A percentile compares a stretch with the other conserved stretches of the same genome.
phyloP scores from a whole-genome alignment of 2,888 invertebrate species.

The Caenorhabditis sulstoni region DNA sequence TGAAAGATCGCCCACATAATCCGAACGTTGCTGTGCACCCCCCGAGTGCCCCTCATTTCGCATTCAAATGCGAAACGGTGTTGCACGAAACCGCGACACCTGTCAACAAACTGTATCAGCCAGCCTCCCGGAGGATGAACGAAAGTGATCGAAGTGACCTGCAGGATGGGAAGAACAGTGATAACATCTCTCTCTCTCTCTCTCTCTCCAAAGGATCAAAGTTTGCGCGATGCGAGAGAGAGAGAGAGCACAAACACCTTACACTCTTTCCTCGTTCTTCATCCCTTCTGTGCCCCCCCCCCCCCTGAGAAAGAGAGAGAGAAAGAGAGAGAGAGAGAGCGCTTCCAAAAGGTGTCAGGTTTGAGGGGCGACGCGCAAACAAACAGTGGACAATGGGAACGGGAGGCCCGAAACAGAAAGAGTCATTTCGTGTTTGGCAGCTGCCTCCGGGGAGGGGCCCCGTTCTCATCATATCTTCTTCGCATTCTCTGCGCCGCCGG shows the following conservation, averaged over 20 bases:
- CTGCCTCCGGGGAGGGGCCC: too few species aligned
- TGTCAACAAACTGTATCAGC: too few species aligned
- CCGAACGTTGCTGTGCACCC: too few species aligned
- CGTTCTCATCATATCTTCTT: too few species aligned
- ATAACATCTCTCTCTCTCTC: neutral
- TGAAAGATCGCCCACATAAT: too few species aligned
- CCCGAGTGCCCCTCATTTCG: too few species aligned
- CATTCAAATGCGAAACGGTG: too few species aligned
- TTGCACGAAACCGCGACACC: too few species aligned
- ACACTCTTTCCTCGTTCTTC: too few species aligned
- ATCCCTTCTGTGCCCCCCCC: too few species aligned
- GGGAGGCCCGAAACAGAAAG: constrained; percentile 4
- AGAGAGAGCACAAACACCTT: constrained; percentile 15
- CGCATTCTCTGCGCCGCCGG: neutral
- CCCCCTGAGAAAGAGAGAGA: too few species aligned
- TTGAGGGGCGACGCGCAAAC: constrained; percentile 30
- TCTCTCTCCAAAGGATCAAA: neutral
- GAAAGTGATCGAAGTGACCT: neutral
- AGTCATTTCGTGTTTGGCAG: constrained; percentile 17
- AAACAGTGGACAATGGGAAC: constrained; percentile 19
- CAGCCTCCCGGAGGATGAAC: too few species aligned
- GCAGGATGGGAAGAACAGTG: neutral
- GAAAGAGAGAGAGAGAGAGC: constrained; percentile 6
- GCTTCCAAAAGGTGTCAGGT: constrained; percentile 45
- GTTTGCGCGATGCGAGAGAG: neutral